Percentiles rank a stretch among this genome's conserved stretches.
phyloP scores from a whole-genome alignment of 2,797 vertebrate species.

The Poecilia wingei region DNA sequence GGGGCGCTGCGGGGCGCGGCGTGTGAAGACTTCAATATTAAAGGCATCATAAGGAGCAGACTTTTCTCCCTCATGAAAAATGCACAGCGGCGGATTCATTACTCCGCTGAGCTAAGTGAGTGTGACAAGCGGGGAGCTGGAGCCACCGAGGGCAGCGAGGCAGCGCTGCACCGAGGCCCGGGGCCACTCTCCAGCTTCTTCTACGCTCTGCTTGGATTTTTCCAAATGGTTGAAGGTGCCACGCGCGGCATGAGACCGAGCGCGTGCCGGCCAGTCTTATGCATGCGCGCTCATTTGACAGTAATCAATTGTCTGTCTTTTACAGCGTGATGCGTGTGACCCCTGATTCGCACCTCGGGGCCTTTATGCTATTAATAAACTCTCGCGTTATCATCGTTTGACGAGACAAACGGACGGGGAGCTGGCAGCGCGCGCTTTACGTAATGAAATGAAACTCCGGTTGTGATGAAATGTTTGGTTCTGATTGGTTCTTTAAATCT shows the following conservation, averaged over 20 bases:
- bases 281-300: constrained; percentile 52
- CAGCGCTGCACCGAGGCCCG: constrained; percentile 70
- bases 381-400: constrained; percentile 64
- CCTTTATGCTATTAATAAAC: constrained; percentile 61
- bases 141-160: constrained; percentile 64
- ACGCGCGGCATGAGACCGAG: constrained; percentile 52
- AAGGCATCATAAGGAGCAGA: constrained; percentile 71
- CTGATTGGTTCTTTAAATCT: neutral
- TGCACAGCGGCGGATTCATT: constrained; percentile 80
- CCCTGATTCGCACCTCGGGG: constrained; percentile 48
- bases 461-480: neutral
- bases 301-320: constrained; percentile 64
- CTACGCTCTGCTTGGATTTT: constrained; percentile 64
- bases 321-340: constrained; percentile 54
- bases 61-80: constrained; percentile 80
- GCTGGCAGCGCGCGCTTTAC: constrained; percentile 30
- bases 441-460: neutral
- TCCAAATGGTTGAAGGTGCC: constrained; percentile 64
- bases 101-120: constrained; percentile 78
- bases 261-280: constrained; percentile 55
- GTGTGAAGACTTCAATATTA: constrained; percentile 75
- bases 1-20: constrained; percentile 39
- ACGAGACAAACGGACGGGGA: constrained; percentile 41
- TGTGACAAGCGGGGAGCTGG: constrained; percentile 78
- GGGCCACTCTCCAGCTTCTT: constrained; percentile 68